Percentiles rank a stretch among this genome's conserved stretches.
Evolutionary conservation across 2,888 invertebrate species (phyloP).

Genomic region (Netelia inedita): DNA sequence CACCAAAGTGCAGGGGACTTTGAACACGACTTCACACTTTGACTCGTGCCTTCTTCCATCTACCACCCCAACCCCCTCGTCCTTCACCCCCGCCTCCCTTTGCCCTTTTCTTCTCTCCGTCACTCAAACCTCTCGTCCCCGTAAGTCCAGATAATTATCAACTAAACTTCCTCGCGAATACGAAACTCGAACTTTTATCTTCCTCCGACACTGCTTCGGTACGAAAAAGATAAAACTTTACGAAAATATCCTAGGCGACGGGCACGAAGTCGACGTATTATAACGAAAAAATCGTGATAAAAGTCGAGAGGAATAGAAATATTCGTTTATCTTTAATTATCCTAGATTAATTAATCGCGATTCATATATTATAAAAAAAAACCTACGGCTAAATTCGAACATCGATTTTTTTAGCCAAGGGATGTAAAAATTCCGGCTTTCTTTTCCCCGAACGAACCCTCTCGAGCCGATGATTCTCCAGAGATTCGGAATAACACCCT

Average conservation of each 20-base stretch:
- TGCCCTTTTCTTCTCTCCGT: constrained; percentile 36
- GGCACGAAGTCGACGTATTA: background rate
- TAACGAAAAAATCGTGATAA: too few relatives aligned
- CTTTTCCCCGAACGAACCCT: too few relatives aligned
- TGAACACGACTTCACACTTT: constrained; percentile 85
- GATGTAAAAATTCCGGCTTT: background rate
- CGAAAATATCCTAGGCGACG: background rate
- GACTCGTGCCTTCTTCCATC: constrained; percentile 77
- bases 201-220: constrained; percentile 1
- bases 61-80: constrained; percentile 61
- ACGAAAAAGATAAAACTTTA: background rate
- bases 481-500: background rate
- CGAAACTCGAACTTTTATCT: constrained; percentile 71
- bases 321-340: too few relatives aligned
- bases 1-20: constrained; percentile 81
- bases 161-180: constrained; percentile 78
- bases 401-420: background rate
- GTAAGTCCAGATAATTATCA: constrained; percentile 84
- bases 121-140: constrained; percentile 71
- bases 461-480: too few relatives aligned
- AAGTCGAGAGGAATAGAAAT: too few relatives aligned
- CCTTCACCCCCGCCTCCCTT: constrained; percentile 63
- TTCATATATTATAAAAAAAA: too few relatives aligned
- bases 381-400: background rate
- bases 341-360: too few relatives aligned